Conservation (phyloP, 2,797 vertebrate genomes). For the Siniperca undulata region DNA sequence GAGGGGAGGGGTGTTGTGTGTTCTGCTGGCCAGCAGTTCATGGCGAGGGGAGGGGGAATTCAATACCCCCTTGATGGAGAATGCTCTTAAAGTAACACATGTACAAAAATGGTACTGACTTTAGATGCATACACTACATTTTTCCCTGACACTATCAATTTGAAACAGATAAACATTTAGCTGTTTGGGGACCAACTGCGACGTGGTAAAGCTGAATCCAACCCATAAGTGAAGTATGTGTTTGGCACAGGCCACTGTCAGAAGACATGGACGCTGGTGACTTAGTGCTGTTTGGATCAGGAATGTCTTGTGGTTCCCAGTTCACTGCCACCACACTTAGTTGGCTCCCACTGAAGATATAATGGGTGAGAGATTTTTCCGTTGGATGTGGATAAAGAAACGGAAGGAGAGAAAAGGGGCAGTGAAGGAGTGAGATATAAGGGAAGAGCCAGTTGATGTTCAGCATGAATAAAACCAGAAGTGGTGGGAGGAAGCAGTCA, state of each 20-base stretch:
- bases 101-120: constrained; percentile 66
- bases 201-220: constrained; percentile 72
- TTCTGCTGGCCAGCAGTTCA: constrained; percentile 74
- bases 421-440: constrained; percentile 78
- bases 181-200: constrained; percentile 68
- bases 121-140: constrained; percentile 52
- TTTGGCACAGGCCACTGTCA: constrained; percentile 74
- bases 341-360: constrained; percentile 84
- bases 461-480: constrained; percentile 73
- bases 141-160: constrained; percentile 75
- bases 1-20: constrained; percentile 53
- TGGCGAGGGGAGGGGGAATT: constrained; percentile 75
- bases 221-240: constrained; percentile 78
- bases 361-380: constrained; percentile 88
- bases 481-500: constrained; percentile 64
- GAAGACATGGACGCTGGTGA: constrained; percentile 79
- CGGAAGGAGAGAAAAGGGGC: constrained; percentile 66
- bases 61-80: constrained; percentile 78
- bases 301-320: constrained; percentile 86
- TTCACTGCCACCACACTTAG: constrained; percentile 87
- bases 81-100: constrained; percentile 74
- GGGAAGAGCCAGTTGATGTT: constrained; percentile 74
- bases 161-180: constrained; percentile 77
- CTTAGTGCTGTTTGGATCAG: constrained; percentile 81
- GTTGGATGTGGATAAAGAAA: constrained; percentile 82